Base-by-base conservation (phyloP, 64 coral and sea anemone species). In the Stylophora pistillata region DNA sequence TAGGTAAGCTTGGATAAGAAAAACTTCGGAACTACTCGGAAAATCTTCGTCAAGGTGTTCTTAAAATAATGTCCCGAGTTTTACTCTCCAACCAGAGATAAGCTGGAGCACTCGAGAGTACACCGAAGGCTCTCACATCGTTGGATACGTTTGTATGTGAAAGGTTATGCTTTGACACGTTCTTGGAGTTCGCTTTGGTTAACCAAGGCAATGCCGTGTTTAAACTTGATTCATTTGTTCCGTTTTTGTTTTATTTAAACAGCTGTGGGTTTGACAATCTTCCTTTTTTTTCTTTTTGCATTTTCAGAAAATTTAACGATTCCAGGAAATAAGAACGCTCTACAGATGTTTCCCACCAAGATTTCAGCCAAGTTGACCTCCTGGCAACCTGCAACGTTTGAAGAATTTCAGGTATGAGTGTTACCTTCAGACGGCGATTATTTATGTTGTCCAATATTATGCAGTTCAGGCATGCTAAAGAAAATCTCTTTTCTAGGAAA, bases 401-500 rank as follows among this genome's bases (percentile, higher is more conserved):
- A 72, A 53, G 81, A 92, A 53, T 86, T 86, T 34, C 20, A 21
- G 74, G 83, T 86, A 86, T 41, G 81, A n/a, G 18, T 28, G 20
- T 55, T 53, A 15, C 29, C 15, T 16, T 28, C 37, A 4, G 37
- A 7, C 37, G 37, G 37, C 37, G 37, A 47, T 7, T 47, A 47
- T 47, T 47, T 4, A 47, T 47, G 0, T 47, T 47, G 3, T 47
- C 37, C 37, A 47, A 47, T 47, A 47, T 47, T 47, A 47, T 47
- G 37, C 37, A 47, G 37, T 47, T 7, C 37, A 47, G 7, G 17
- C 3, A 30, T 31, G 15, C n/a, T 77, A 77, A 1, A 9, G 21
- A 52, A 23, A 6, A 15, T 52, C 33, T 72, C 53, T 87, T 79
- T 92, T 85, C 54, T 59, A 98, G 96, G 96, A 95, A 87, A 41